These are phyloP conservation scores for Drosophila cardini DNA, from an alignment of 1,140 invertebrate genomes.

Conservation along the genomic window DNA sequence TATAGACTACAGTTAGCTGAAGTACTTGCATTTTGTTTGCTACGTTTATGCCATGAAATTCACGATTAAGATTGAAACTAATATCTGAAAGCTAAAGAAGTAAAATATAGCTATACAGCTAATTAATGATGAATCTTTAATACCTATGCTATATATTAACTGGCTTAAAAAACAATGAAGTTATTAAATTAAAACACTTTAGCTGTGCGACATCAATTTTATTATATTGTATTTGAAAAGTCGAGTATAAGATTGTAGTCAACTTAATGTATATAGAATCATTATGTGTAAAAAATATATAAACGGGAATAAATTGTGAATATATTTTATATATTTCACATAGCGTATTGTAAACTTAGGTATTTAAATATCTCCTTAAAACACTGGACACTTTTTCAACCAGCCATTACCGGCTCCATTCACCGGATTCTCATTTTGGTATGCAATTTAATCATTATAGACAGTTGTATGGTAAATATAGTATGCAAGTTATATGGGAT, in stretches of 20 bases:
- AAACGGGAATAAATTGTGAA: constrained; percentile 5
- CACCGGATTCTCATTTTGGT: constrained; percentile 13
- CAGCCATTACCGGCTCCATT: constrained; percentile 21
- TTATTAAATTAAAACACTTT: constrained; percentile 8
- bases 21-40: constrained; percentile 1
- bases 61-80: neutral
- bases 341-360: constrained; percentile 21
- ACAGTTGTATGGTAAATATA: too few species aligned
- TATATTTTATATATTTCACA: constrained; percentile 16
- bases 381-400: constrained; percentile 51
- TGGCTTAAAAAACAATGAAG: too few species aligned
- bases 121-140: too few species aligned
- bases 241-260: constrained; percentile 7
- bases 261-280: constrained; percentile 20
- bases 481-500: constrained; percentile 6
- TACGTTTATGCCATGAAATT: constrained; percentile 15
- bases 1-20: neutral
- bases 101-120: too few species aligned
- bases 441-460: constrained; percentile 15
- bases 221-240: constrained; percentile 23
- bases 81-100: too few species aligned
- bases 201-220: constrained; percentile 29
- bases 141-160: too few species aligned
- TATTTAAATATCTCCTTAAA: constrained; percentile 31
- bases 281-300: constrained; percentile 19